These are phyloP conservation scores for Platynereis dumerilii DNA, from an alignment of 2,888 invertebrate species.

Conservation along the genomic window DNA sequence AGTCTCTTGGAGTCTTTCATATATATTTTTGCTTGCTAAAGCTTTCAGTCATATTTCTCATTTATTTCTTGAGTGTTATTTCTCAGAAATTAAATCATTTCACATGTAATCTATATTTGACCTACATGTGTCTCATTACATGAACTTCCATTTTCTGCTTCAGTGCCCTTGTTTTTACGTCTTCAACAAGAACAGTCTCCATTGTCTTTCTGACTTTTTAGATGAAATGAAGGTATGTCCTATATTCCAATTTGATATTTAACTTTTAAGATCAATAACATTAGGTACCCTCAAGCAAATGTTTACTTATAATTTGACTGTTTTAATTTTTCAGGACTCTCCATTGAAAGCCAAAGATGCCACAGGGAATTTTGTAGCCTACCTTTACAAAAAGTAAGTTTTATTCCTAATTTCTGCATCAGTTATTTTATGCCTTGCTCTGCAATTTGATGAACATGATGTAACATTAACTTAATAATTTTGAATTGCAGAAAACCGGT, in stretches of 20 bases:
- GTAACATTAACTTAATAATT: no score
- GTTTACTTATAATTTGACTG: no score
- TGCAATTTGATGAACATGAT: background rate
- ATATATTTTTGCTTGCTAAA: no score
- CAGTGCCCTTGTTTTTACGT: slow-evolving; percentile 39
- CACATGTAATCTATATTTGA: no score
- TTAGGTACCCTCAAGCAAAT: no score
- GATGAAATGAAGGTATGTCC: slow-evolving; percentile 28
- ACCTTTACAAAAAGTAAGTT: slow-evolving; percentile 29
- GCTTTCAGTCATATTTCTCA: no score
- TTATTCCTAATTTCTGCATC: background rate
- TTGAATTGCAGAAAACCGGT: slow-evolving; percentile 29
- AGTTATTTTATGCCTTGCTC: background rate
- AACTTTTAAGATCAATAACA: no score
- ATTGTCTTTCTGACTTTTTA: slow-evolving; percentile 25
- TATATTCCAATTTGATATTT: no score
- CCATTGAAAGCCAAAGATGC: slow-evolving; percentile 35
- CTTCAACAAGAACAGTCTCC: slow-evolving; percentile 17
- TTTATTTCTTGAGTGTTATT: no score
- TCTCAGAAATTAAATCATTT: no score
- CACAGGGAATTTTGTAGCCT: slow-evolving; percentile 36
- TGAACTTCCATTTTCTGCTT: background rate
- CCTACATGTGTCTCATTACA: no score
- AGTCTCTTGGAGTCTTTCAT: no score
- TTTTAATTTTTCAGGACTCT: slow-evolving; percentile 20